Evolutionary conservation across 2,888 invertebrate genomes (phyloP).

Genomic region (Diaperis boleti): DNA sequence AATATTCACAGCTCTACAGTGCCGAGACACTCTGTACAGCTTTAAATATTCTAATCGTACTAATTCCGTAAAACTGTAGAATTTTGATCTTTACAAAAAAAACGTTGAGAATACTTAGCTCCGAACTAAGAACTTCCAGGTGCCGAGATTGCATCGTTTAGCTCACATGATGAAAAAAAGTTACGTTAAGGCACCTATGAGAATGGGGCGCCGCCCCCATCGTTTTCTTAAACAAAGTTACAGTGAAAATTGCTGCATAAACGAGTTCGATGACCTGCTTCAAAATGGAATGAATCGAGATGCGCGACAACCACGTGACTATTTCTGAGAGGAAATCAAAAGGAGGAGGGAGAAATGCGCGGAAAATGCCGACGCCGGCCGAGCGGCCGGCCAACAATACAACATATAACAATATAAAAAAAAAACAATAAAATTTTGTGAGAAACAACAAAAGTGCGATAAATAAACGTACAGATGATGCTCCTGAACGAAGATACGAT

Average conservation of each 20-base stretch:
- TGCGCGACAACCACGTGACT: constrained; percentile 27
- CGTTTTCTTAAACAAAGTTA: constrained; percentile 8
- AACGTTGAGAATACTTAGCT: constrained; percentile 24
- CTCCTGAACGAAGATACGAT: constrained; percentile 29
- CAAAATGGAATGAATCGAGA: constrained; percentile 32
- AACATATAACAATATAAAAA: constrained; percentile 45
- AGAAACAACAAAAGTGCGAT: constrained; percentile 32
- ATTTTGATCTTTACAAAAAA: constrained; percentile 32
- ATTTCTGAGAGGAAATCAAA: constrained; percentile 40
- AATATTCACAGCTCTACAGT: constrained; percentile 40
- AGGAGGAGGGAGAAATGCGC: constrained; percentile 17
- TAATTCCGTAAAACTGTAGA: constrained; percentile 10
- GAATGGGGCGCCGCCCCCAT: constrained; percentile 12
- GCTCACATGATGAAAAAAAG: constrained; percentile 26
- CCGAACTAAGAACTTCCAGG: constrained; percentile 28
- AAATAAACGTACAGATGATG: constrained; percentile 27
- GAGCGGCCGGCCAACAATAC: constrained; percentile 23
- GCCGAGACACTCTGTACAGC: constrained; percentile 33
- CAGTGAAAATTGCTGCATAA: constrained; percentile 21
- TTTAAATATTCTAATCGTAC: constrained; percentile 26
- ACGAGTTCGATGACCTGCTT: constrained; percentile 23
- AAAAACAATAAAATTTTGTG: constrained; percentile 32
- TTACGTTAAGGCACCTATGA: constrained; percentile 39
- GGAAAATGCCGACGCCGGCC: constrained; percentile 4
- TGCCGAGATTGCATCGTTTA: constrained; percentile 31